Conservation (phyloP, 2,113 vertebrate genomes). For the Acrocephalus arundinaceus region DNA sequence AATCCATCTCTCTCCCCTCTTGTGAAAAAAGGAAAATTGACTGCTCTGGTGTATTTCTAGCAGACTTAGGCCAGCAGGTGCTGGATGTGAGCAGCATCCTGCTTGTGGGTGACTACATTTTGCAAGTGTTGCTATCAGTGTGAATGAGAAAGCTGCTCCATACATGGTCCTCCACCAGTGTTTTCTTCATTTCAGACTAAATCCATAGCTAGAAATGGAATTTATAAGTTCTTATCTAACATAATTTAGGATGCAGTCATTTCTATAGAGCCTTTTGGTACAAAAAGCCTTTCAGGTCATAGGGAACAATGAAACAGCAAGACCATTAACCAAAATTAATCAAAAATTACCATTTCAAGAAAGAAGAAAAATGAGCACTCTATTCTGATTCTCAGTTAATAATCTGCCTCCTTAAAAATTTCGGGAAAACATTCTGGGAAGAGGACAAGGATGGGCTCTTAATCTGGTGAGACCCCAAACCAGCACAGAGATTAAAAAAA, state of each 20-base stretch:
- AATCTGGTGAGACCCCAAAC: neutral
- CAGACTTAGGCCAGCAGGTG: neutral
- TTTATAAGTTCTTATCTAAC: neutral
- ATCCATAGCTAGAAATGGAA: neutral
- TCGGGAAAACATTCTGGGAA: neutral
- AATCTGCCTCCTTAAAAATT: neutral
- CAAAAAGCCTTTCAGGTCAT: neutral
- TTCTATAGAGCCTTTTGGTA: neutral
- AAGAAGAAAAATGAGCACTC: neutral
- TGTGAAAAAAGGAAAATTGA: neutral
- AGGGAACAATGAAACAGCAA: neutral
- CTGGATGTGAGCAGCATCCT: neutral
- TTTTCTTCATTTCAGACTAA: neutral
- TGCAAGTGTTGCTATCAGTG: neutral
- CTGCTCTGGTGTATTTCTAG: neutral
- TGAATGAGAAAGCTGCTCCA: accelerated
- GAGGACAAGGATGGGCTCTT: neutral
- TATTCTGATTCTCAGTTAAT: neutral
- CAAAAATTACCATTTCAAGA: neutral
- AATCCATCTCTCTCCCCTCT: neutral
- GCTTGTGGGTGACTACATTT: accelerated
- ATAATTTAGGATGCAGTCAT: neutral
- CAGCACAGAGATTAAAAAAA: neutral
- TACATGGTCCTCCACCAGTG: neutral
- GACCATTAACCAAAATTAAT: neutral